Base-by-base conservation (phyloP, 2,113 vertebrate genomes). In the Esox niger region DNA sequence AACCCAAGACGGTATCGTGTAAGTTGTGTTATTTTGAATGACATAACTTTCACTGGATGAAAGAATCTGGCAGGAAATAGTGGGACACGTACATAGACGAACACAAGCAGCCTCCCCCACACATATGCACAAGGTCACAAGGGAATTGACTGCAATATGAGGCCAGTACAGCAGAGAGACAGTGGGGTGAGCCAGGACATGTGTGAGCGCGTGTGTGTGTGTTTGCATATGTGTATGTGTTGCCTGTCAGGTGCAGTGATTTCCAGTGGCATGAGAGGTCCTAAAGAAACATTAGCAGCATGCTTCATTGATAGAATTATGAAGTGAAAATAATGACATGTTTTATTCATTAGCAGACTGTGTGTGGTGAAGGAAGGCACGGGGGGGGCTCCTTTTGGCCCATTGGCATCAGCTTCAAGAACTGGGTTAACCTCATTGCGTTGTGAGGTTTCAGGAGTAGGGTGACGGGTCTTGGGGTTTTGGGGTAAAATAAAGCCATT, bases 361-460 rank as follows among this genome's bases (percentile, higher is more conserved):
- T 66, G 59, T 75, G 26, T 74, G 64, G 21, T 27, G 55, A 27
- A 13, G 55, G 25, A 54, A 25, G 49, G 49, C n/a, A 25, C n/a
- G 21, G 38, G 25, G 46, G 64, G 73, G 67, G 47, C 61, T 71
- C 74, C 13, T 69, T 70, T 54, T 59, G 71, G 31, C 71, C 78
- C 72, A 69, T 76, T 71, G 26, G 64, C 31, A 72, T 57, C 75
- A 75, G 61, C 47, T 20, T 27, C 33, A 64, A 81, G 83, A 89
- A 87, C 43, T 87, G 84, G 83, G 84, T 86, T 79, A 86, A 63
- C 70, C 77, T 81, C 68, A 74, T 74, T 62, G 77, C 49, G 75
- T 61, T 1, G 54, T 66, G 71, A 29, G 20, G 58, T 69, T 72
- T 76, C 33, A 75, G 66, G 65, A 56, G 65, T 79, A 68, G 52